Evolutionary conservation across 2,797 vertebrate species (phyloP).

Genomic region (Gymnoscopelus microlampas): DNA sequence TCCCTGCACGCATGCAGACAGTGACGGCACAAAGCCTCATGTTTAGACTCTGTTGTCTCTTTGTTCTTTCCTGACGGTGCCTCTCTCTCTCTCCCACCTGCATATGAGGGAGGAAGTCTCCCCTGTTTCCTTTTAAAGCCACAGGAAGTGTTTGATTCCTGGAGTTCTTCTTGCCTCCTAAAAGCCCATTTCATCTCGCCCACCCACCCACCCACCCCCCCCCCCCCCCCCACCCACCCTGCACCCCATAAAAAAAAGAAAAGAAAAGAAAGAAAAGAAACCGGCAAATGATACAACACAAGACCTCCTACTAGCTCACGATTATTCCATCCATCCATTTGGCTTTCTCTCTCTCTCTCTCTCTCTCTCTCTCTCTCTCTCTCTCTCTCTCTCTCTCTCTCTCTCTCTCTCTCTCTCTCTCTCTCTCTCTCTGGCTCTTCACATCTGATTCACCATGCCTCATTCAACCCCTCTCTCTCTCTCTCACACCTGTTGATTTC

Average conservation of each 20-base stretch:
- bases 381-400: not conserved
- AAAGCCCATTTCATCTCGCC: conserved; percentile 67
- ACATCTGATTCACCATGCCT: conserved; percentile 36
- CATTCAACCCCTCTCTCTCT: conserved; percentile 31
- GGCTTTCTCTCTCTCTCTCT: not conserved
- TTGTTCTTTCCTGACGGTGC: conserved; percentile 83
- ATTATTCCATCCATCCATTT: conserved; percentile 28
- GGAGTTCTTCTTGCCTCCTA: conserved; percentile 57
- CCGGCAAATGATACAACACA: conserved; percentile 55
- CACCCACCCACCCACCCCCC: conserved; percentile 8
- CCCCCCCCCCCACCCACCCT: conserved; percentile 16
- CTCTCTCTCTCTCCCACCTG: conserved; percentile 77
- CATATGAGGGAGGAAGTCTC: conserved; percentile 88
- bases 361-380: conserved; percentile 12
- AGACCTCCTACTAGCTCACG: not conserved
- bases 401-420: not conserved
- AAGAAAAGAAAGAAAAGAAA: conserved; percentile 5
- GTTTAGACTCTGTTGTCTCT: conserved; percentile 85
- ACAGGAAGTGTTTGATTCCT: conserved; percentile 78
- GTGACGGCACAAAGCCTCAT: conserved; percentile 52
- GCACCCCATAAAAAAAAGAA: conserved; percentile 5
- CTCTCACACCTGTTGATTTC: conserved; percentile 65
- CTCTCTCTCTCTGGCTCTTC: conserved; percentile 17
- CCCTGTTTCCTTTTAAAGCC: conserved; percentile 73
- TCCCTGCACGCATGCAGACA: conserved; percentile 37